A percentile compares a stretch with the other conserved stretches of the same genome.
phyloP scores from a whole-genome alignment of 2,888 invertebrate genomes.

The Matsumyia berberina region DNA sequence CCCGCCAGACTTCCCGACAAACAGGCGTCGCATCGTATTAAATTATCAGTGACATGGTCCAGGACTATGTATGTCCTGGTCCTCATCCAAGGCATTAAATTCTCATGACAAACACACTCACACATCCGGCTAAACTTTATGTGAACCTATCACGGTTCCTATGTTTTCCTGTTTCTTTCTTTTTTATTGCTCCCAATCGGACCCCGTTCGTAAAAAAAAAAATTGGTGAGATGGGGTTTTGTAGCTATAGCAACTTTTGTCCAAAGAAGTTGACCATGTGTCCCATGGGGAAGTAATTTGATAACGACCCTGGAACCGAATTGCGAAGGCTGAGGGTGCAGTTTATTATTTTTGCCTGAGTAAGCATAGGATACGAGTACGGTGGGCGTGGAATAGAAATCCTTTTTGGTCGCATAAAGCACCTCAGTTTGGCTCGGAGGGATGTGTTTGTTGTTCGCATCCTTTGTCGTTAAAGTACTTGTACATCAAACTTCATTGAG shows the following conservation, averaged over 20 bases:
- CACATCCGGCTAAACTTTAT: constrained; percentile 38
- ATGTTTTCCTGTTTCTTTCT: constrained; percentile 2
- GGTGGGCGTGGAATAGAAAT: background rate
- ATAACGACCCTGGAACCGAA: constrained; percentile 32
- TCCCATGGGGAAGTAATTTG: constrained; percentile 47
- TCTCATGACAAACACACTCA: constrained; percentile 1
- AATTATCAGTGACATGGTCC: constrained; percentile 58
- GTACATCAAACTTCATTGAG: constrained; percentile 17
- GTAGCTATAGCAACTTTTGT: constrained; percentile 17
- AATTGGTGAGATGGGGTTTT: constrained; percentile 5
- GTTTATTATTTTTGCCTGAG: constrained; percentile 12
- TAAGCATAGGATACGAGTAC: background rate
- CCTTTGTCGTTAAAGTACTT: constrained; percentile 3
- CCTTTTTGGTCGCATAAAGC: constrained; percentile 2
- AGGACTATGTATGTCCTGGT: constrained; percentile 9
- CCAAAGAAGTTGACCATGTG: constrained; percentile 20
- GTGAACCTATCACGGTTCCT: constrained; percentile 20
- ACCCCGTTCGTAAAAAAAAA: background rate
- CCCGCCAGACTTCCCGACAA: constrained; percentile 41
- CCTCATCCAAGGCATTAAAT: background rate
- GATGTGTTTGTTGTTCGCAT: background rate
- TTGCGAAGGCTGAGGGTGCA: background rate
- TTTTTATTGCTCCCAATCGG: constrained; percentile 59
- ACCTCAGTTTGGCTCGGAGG: constrained; percentile 13
- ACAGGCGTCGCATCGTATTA: constrained; percentile 64